These are phyloP conservation scores for Dicyrtomina minuta DNA, from an alignment of 2,888 invertebrate genomes.

Conservation along the genomic window DNA sequence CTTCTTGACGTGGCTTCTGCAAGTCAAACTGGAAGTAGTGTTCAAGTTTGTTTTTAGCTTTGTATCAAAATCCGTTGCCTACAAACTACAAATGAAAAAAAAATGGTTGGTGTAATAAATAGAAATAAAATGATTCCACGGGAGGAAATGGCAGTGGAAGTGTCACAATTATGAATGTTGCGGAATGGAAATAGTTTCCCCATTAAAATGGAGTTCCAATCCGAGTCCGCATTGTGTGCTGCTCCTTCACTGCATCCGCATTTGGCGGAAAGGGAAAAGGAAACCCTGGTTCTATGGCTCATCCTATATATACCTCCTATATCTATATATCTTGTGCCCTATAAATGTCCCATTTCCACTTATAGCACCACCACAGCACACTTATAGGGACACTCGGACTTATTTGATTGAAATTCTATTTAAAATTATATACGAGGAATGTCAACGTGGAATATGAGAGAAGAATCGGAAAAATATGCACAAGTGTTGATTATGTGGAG, in stretches of 20 bases:
- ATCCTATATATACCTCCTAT: slow-evolving; percentile 20
- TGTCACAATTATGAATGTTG: slow-evolving; percentile 53
- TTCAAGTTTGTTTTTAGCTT: neutral
- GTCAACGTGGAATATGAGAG: too few relatives aligned
- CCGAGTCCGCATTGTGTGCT: slow-evolving; percentile 49
- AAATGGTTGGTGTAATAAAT: neutral
- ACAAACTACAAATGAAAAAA: neutral
- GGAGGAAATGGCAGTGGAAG: slow-evolving; percentile 38
- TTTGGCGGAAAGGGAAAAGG: slow-evolving; percentile 53
- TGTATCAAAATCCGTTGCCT: neutral
- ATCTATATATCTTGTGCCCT: too few relatives aligned
- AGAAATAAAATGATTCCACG: neutral
- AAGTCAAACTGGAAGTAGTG: too few relatives aligned
- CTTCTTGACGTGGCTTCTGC: too few relatives aligned
- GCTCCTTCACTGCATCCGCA: slow-evolving; percentile 51
- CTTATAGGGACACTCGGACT: too few relatives aligned
- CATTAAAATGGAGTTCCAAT: slow-evolving; percentile 52
- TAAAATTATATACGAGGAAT: too few relatives aligned
- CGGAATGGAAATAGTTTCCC: slow-evolving; percentile 51
- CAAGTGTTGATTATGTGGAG: slow-evolving; percentile 30
- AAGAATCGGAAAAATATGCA: slow-evolving; percentile 13
- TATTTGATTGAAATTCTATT: too few relatives aligned
- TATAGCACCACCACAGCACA: too few relatives aligned
- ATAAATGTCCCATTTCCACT: too few relatives aligned
- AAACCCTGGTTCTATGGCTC: slow-evolving; percentile 48